These are phyloP conservation scores for Drosophila ananassae DNA, from an alignment of 1,140 invertebrate species.

Conservation along the genomic window DNA sequence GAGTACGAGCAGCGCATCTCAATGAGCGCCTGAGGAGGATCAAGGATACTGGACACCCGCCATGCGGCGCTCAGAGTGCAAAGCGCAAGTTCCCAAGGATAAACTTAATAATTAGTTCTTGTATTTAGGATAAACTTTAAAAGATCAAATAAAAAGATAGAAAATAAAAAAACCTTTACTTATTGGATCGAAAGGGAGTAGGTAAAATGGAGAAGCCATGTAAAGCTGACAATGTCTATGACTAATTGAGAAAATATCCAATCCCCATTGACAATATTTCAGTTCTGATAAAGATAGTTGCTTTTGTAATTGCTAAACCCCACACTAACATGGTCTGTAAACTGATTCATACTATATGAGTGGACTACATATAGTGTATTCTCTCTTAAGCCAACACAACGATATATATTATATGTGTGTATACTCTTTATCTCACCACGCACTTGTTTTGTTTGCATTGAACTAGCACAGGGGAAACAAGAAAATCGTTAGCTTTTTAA, in stretches of 20 bases:
- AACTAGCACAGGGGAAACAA: slow-evolving; percentile 42
- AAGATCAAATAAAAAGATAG: slow-evolving; percentile 34
- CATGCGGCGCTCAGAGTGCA: slow-evolving; percentile 24
- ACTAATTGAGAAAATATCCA: slow-evolving; percentile 24
- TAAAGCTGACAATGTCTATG: slow-evolving; percentile 13
- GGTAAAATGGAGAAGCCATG: background rate
- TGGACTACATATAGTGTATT: background rate
- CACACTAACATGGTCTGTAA: slow-evolving; percentile 46
- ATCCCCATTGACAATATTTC: slow-evolving; percentile 31
- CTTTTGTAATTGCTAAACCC: slow-evolving; percentile 33
- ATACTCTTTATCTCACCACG: slow-evolving; percentile 20
- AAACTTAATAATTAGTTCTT: slow-evolving; percentile 11
- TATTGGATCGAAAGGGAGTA: background rate
- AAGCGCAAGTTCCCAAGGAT: slow-evolving; percentile 61
- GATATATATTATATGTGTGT: slow-evolving; percentile 6
- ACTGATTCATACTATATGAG: slow-evolving; percentile 56
- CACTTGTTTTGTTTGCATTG: slow-evolving; percentile 61
- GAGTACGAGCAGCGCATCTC: slow-evolving; percentile 79
- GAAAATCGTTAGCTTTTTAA: slow-evolving; percentile 66
- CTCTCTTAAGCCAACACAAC: slow-evolving; percentile 6
- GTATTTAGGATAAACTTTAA: slow-evolving; percentile 18
- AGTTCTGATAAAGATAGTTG: slow-evolving; percentile 29
- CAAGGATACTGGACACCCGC: background rate
- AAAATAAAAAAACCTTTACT: background rate
- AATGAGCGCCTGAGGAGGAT: slow-evolving; percentile 51